Evolutionary conservation across 2,113 vertebrate species (phyloP).

Genomic region (Lanius collurio): DNA sequence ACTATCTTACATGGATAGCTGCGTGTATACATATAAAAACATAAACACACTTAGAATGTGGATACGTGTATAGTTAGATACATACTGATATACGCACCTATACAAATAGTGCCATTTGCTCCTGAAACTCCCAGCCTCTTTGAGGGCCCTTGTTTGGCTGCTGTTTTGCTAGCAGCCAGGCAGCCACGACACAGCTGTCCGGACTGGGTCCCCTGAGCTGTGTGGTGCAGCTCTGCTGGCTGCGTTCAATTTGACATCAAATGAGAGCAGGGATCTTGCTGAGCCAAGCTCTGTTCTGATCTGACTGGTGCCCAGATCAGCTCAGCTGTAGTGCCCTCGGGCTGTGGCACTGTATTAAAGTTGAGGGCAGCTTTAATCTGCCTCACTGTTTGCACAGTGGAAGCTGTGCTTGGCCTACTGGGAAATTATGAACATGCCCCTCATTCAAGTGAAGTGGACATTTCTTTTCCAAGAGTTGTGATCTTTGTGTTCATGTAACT

Average conservation of each 20-base stretch:
- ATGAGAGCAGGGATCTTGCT: conserved; percentile 6
- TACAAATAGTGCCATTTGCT: not conserved
- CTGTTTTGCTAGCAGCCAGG: not conserved
- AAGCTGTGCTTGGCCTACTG: conserved; percentile 18
- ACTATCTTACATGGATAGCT: not conserved
- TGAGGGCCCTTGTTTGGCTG: not conserved
- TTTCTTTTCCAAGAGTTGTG: not conserved
- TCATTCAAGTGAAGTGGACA: not conserved
- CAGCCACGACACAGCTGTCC: not conserved
- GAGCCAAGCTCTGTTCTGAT: not conserved
- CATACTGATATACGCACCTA: not conserved
- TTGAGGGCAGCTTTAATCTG: conserved; percentile 53
- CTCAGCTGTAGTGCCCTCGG: not conserved
- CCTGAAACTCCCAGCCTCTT: not conserved
- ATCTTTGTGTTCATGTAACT: not conserved
- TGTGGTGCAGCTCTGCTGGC: not conserved
- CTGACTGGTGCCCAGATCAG: conserved; percentile 33
- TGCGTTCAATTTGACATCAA: conserved; percentile 25
- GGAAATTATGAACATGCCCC: conserved; percentile 34
- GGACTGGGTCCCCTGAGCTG: conserved; percentile 7
- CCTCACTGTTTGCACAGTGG: not conserved
- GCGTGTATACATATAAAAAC: not conserved
- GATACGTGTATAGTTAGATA: not conserved
- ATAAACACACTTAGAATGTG: not conserved
- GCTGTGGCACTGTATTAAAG: conserved; percentile 40